Percentiles rank a stretch among this genome's conserved stretches.
phyloP scores from a whole-genome alignment of 92 coral and sea anemone species.

The Parazoanthus darwini region DNA sequence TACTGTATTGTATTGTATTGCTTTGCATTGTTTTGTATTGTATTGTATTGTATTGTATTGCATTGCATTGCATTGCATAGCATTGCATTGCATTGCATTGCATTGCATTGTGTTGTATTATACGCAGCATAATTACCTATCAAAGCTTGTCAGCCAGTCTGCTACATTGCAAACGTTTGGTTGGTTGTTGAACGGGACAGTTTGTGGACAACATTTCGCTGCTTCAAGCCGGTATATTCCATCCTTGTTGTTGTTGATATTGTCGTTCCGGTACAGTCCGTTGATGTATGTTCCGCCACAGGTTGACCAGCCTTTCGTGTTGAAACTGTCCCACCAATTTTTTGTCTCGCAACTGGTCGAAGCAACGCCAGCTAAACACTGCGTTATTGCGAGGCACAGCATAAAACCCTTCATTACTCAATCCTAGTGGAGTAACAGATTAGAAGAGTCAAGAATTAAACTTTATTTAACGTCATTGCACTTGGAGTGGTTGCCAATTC shows the following conservation, averaged over 20 bases:
- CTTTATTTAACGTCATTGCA: too few relatives aligned
- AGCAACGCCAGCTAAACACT: not conserved
- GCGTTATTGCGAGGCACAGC: not conserved
- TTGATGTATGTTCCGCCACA: conserved; percentile 27
- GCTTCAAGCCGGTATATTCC: conserved; percentile 43
- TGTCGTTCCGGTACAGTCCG: conserved; percentile 48
- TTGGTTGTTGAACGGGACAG: conserved; percentile 32
- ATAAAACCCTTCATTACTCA: not conserved
- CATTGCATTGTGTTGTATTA: not conserved
- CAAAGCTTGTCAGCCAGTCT: conserved; percentile 53
- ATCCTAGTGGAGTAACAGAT: not conserved
- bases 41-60: too few relatives aligned
- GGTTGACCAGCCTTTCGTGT: conserved; percentile 8
- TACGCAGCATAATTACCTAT: conserved; percentile 25
- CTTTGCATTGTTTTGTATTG: not conserved
- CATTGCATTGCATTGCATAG: not conserved
- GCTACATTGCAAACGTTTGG: conserved; percentile 45
- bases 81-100: not conserved
- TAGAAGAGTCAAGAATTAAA: not conserved
- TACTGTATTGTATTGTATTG: too few relatives aligned
- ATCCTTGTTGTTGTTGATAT: conserved; percentile 13
- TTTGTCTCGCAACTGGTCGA: not conserved
- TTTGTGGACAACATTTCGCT: conserved; percentile 52
- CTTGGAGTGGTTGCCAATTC: too few relatives aligned
- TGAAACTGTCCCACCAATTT: conserved; percentile 19